Evolutionary conservation across 1,140 invertebrate species (phyloP).

Genomic region (Eupristina koningsbergeri): DNA sequence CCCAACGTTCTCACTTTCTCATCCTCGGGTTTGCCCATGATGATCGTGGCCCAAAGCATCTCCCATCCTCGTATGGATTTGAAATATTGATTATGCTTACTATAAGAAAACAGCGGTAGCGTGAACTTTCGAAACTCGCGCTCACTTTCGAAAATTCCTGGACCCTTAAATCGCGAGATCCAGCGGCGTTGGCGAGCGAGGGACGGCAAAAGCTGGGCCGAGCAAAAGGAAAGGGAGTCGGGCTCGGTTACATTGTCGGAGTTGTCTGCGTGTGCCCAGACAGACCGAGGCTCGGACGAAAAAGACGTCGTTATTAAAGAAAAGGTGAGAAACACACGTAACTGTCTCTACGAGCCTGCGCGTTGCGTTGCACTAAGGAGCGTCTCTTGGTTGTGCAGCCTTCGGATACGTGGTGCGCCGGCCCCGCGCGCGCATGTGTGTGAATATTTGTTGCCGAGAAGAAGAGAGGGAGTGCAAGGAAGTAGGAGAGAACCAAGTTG

Average conservation of each 20-base stretch:
- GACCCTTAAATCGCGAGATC: not conserved
- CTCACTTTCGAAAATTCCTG: conserved; percentile 46
- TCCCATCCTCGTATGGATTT: not conserved
- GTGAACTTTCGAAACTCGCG: conserved; percentile 43
- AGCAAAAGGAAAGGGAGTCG: too few relatives aligned
- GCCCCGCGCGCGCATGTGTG: not conserved
- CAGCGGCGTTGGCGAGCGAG: not conserved
- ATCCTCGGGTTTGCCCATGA: not conserved
- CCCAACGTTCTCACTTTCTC: not conserved
- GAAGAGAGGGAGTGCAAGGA: conserved; percentile 36
- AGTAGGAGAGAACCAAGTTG: conserved; percentile 37
- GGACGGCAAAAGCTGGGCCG: too few relatives aligned
- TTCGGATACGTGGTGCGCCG: conserved; percentile 14
- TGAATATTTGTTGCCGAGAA: conserved; percentile 10
- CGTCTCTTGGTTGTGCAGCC: conserved; percentile 54
- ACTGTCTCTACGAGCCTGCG: conserved; percentile 67
- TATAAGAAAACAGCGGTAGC: not conserved
- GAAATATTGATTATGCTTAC: not conserved
- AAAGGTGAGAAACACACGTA: conserved; percentile 32
- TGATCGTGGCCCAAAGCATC: not conserved
- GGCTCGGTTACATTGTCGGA: conserved; percentile 8
- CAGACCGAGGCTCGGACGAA: not conserved
- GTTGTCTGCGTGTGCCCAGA: conserved; percentile 40
- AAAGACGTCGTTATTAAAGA: not conserved
- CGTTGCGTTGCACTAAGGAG: conserved; percentile 68